These are phyloP conservation scores for Tetragonisca angustula DNA, from an alignment of 2,888 invertebrate genomes.

Conservation along the genomic window DNA sequence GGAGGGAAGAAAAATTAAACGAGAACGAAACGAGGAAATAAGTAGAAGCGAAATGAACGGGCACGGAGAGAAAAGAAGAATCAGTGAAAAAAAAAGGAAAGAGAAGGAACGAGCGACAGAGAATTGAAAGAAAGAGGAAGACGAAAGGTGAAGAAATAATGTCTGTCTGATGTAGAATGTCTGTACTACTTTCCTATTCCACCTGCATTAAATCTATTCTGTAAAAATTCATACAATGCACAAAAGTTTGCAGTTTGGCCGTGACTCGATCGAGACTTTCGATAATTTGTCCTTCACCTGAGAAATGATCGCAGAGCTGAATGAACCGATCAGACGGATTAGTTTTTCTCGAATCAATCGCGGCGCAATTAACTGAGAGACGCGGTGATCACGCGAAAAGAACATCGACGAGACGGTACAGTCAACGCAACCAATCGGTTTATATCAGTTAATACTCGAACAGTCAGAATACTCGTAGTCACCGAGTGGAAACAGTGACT, in stretches of 20 bases:
- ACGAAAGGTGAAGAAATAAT: neutral
- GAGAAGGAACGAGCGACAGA: neutral
- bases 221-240: neutral
- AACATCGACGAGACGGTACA: neutral
- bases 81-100: neutral
- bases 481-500: conserved; percentile 6
- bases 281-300: too few relatives aligned
- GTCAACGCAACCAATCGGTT: neutral
- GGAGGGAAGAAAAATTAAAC: neutral
- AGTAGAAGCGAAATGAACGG: neutral
- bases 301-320: too few relatives aligned
- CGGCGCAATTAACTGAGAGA: neutral
- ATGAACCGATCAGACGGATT: neutral
- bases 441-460: conserved; percentile 22
- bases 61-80: neutral
- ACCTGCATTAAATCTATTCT: neutral
- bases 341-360: neutral
- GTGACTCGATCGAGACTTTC: too few relatives aligned
- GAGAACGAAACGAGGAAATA: neutral
- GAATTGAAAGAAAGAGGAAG: neutral
- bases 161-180: neutral
- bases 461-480: neutral
- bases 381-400: neutral
- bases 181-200: neutral
- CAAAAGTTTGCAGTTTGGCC: too few relatives aligned